Percentiles rank a stretch among this genome's conserved stretches.
These are phyloP conservation scores for Brachionus plicatilis DNA, from an alignment of 1,140 invertebrate species.

Conservation along the genomic window DNA sequence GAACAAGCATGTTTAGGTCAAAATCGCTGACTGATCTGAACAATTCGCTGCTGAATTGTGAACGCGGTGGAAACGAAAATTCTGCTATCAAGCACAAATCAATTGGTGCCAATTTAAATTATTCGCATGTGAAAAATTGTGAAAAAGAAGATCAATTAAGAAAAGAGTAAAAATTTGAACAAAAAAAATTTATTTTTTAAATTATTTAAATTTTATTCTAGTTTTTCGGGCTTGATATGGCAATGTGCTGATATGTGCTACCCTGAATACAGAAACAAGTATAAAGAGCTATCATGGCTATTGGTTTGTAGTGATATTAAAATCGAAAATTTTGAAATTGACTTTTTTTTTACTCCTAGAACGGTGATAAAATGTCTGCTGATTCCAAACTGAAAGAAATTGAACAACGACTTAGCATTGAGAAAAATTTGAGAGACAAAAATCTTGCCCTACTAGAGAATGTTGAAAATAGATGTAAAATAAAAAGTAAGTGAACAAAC, in stretches of 20 bases:
- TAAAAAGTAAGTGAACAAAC: background rate
- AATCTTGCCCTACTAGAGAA: background rate
- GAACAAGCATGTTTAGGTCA: slow-evolving; percentile 30
- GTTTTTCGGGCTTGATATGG: slow-evolving; percentile 31
- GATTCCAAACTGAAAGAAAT: slow-evolving; percentile 16
- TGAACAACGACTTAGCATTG: slow-evolving; percentile 22
- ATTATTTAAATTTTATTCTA: background rate
- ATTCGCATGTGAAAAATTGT: background rate
- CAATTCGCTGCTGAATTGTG: background rate
- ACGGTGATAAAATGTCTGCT: slow-evolving; percentile 30
- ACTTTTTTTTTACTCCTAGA: slow-evolving; percentile 14
- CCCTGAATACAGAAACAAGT: slow-evolving; percentile 19
- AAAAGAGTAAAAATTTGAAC: background rate
- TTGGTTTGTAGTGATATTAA: background rate
- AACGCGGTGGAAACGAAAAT: background rate
- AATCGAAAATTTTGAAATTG: background rate
- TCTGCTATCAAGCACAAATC: background rate
- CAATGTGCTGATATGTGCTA: slow-evolving; percentile 40
- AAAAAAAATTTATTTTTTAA: background rate
- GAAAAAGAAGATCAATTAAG: background rate
- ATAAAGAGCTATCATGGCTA: background rate
- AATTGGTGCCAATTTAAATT: background rate
- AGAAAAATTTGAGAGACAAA: slow-evolving; percentile 7
- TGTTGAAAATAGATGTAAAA: background rate
- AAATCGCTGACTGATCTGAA: slow-evolving; percentile 26